A percentile compares a stretch with the other conserved stretches of the same genome.
phyloP scores from a whole-genome alignment of 2,113 vertebrate species.

The Dipodomys merriami region DNA sequence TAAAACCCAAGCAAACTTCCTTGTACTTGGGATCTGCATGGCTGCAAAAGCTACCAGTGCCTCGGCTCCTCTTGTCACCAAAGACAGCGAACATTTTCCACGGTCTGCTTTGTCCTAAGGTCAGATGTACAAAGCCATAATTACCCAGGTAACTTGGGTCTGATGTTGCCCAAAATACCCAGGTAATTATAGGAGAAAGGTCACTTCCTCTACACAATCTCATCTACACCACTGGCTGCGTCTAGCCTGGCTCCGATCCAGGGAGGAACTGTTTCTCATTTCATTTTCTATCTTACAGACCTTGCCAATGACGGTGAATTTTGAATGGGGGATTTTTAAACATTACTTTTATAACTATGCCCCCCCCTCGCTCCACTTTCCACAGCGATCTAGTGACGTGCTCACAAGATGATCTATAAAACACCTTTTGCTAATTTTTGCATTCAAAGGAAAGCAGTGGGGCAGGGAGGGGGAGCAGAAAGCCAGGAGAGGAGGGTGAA shows the following conservation, averaged over 20 bases:
- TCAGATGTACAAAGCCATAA: conserved; percentile 74
- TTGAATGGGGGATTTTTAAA: conserved; percentile 22
- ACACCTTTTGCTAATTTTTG: conserved; percentile 30
- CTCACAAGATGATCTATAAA: not conserved
- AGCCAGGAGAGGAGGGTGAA: not conserved
- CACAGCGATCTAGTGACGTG: not conserved
- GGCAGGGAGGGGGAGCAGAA: not conserved
- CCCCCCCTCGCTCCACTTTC: not conserved
- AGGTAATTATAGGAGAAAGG: conserved; percentile 78
- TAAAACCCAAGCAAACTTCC: not conserved
- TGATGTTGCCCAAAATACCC: conserved; percentile 77
- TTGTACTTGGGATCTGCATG: not conserved
- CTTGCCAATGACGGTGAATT: conserved; percentile 59
- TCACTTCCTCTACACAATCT: conserved; percentile 72
- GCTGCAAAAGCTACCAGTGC: not conserved
- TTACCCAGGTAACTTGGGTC: conserved; percentile 73
- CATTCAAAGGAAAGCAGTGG: conserved; percentile 23
- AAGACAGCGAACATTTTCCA: conserved; percentile 31
- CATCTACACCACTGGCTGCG: conserved; percentile 60
- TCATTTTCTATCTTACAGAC: conserved; percentile 42
- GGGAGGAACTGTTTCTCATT: conserved; percentile 59
- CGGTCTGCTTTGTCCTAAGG: conserved; percentile 65
- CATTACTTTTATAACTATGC: conserved; percentile 54
- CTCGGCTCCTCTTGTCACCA: not conserved
- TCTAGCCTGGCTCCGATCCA: conserved; percentile 72